These are phyloP conservation scores for Ceyx erithaca DNA, from an alignment of 2,797 vertebrate genomes.

Conservation along the genomic window DNA sequence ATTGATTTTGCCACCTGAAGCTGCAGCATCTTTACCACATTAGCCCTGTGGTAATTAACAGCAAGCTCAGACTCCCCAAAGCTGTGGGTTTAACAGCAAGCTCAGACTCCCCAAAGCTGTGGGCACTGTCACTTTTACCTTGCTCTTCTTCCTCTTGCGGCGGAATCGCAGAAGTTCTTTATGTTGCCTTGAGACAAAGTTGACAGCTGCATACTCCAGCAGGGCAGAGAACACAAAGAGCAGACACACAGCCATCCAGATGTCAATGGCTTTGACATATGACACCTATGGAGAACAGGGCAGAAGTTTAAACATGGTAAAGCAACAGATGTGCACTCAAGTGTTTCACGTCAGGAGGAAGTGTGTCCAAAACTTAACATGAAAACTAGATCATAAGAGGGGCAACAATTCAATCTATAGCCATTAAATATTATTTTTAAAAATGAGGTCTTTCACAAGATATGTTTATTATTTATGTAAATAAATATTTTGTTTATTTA, in stretches of 20 bases:
- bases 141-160: conserved; percentile 86
- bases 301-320: neutral
- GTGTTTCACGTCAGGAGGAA: neutral
- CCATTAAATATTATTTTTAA: neutral
- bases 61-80: neutral
- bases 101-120: neutral
- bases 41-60: neutral
- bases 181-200: conserved; percentile 96
- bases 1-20: neutral
- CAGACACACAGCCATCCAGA: conserved; percentile 98
- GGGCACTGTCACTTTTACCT: conserved; percentile 76
- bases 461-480: neutral
- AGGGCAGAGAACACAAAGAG: conserved; percentile 95
- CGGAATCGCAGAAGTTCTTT: conserved; percentile 93
- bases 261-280: conserved; percentile 97
- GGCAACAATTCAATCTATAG: neutral
- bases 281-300: conserved; percentile 85
- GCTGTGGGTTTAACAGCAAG: neutral
- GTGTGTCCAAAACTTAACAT: neutral
- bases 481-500: neutral
- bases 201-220: conserved; percentile 95
- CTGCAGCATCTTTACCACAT: neutral
- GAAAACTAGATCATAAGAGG: neutral
- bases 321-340: neutral
- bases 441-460: neutral